Evolutionary conservation across 2,113 vertebrate species (phyloP).

Genomic region (Tinamus guttatus): DNA sequence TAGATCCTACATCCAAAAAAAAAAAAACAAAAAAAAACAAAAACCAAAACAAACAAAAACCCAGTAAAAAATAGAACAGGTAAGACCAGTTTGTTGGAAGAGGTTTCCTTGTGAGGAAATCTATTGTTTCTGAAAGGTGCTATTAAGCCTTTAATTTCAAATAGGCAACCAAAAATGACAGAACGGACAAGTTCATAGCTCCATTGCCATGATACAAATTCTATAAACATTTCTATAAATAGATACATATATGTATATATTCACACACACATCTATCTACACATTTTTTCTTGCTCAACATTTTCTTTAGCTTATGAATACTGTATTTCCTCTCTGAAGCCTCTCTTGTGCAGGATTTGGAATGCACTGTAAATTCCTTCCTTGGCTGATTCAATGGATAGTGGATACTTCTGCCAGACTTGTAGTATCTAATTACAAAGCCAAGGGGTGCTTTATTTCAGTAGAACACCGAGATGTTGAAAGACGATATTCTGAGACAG

Average conservation of each 20-base stretch:
- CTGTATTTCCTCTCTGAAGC: background rate
- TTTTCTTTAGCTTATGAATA: background rate
- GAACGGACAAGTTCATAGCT: background rate
- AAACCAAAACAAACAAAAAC: background rate
- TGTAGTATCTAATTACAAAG: conserved; percentile 44
- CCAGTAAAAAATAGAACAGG: no score
- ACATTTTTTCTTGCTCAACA: background rate
- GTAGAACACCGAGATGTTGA: conserved; percentile 11
- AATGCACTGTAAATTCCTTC: background rate
- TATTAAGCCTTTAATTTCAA: background rate
- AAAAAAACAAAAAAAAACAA: background rate
- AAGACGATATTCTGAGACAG: conserved; percentile 57
- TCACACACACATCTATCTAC: fast-evolving
- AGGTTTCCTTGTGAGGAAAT: background rate
- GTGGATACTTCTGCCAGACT: conserved; percentile 17
- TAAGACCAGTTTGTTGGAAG: background rate
- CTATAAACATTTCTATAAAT: background rate
- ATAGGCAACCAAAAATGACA: background rate
- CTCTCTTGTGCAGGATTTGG: background rate
- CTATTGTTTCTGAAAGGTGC: background rate
- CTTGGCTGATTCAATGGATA: background rate
- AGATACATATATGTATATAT: background rate
- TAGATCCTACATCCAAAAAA: background rate
- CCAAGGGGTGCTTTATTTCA: conserved; percentile 43
- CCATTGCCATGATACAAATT: fast-evolving